phyloP scores from a whole-genome alignment of 2,888 invertebrate genomes.

The Zaprionus lineosus region DNA sequence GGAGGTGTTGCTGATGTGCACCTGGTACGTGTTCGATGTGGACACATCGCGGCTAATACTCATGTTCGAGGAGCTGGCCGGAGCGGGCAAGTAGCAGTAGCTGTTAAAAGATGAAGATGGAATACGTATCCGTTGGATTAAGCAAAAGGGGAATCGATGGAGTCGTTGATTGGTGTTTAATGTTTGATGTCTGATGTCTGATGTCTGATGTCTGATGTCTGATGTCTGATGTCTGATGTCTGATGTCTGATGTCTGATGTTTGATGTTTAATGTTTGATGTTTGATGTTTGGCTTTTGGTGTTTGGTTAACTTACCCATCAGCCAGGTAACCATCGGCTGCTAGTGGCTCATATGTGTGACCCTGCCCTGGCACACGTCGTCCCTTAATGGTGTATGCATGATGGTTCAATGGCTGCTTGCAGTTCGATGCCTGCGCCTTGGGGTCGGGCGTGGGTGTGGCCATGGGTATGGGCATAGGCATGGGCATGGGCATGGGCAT shows the following conservation, averaged over 20 bases:
- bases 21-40: conserved; percentile 81
- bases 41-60: conserved; percentile 81
- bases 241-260: too few species aligned
- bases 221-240: too few species aligned
- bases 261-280: too few species aligned
- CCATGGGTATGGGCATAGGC: conserved; percentile 3
- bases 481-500: conserved; percentile 6
- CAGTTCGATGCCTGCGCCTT: conserved; percentile 9
- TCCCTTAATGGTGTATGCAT: conserved; percentile 64
- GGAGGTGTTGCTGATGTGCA: conserved; percentile 71
- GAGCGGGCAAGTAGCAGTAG: conserved; percentile 72
- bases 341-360: conserved; percentile 59
- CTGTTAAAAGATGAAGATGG: conserved; percentile 7
- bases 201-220: too few species aligned
- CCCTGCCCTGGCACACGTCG: conserved; percentile 50
- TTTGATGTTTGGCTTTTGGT: too few species aligned
- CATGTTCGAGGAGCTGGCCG: conserved; percentile 71
- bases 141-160: conserved; percentile 23
- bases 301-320: conserved; percentile 56
- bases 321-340: conserved; percentile 64
- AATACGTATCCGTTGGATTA: neutral
- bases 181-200: too few species aligned
- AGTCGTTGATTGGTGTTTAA: neutral
- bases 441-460: neutral
- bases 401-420: conserved; percentile 48